Conservation (phyloP, 2,113 vertebrate species). For the Xiphias gladius region DNA sequence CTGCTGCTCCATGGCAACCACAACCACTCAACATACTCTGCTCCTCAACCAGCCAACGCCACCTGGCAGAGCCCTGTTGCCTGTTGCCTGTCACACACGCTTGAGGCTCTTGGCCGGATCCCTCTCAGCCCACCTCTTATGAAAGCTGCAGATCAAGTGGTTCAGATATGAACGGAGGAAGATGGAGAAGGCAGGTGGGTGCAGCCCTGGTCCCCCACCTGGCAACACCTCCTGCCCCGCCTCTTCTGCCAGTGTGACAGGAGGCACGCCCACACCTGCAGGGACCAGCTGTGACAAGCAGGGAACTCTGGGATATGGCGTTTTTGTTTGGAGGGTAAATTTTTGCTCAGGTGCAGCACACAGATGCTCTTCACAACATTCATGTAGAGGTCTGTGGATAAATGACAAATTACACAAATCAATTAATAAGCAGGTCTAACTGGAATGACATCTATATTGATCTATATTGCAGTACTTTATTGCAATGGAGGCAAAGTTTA, state of each 20-base stretch:
- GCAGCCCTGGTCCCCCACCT: slow-evolving; percentile 52
- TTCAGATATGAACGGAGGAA: neutral
- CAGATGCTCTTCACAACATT: slow-evolving; percentile 29
- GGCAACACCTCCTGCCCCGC: slow-evolving; percentile 53
- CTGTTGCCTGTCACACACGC: neutral
- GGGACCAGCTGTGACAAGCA: slow-evolving; percentile 5
- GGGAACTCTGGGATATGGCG: slow-evolving; percentile 14
- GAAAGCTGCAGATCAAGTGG: slow-evolving; percentile 10
- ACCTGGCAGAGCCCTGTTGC: slow-evolving; percentile 39
- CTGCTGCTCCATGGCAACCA: slow-evolving; percentile 88
- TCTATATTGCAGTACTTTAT: neutral
- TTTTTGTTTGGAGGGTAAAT: slow-evolving; percentile 27
- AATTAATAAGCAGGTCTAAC: neutral
- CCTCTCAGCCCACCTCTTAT: neutral
- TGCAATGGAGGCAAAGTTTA: neutral
- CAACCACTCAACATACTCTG: slow-evolving; percentile 88
- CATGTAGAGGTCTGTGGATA: slow-evolving; percentile 47
- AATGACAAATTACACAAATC: slow-evolving; percentile 9
- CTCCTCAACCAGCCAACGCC: slow-evolving; percentile 71
- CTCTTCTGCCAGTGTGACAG: slow-evolving; percentile 75
- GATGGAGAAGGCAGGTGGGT: slow-evolving; percentile 44
- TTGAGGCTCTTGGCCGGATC: neutral
- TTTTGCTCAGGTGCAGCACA: slow-evolving; percentile 12
- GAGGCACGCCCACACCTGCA: slow-evolving; percentile 33
- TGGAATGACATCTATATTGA: neutral